Percentiles rank a stretch among this genome's conserved stretches.
phyloP scores from a whole-genome alignment of 2,888 invertebrate species.

The Polylopha cassiicola region DNA sequence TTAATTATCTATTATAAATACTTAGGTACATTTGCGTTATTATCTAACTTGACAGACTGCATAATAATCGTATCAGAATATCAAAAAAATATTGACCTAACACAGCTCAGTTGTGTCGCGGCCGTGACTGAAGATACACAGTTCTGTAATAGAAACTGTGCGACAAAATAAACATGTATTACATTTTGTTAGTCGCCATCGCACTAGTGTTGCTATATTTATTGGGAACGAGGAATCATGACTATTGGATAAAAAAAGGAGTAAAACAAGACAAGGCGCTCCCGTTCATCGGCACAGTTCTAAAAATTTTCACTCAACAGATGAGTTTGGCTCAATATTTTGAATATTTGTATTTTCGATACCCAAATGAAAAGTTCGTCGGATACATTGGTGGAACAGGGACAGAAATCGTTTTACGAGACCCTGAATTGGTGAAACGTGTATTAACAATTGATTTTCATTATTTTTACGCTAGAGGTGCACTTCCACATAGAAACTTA shows the following conservation, averaged over 20 bases:
- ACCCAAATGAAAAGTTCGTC: slow-evolving; percentile 34
- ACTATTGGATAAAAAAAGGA: slow-evolving; percentile 1
- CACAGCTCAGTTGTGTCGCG: too few relatives aligned
- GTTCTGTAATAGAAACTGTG: too few relatives aligned
- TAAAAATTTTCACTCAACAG: slow-evolving; percentile 15
- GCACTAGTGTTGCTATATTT: too few relatives aligned
- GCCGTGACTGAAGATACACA: too few relatives aligned
- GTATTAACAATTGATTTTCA: slow-evolving; percentile 34
- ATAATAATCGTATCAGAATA: too few relatives aligned
- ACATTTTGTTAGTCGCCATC: too few relatives aligned
- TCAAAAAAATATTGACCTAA: too few relatives aligned
- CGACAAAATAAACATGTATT: too few relatives aligned
- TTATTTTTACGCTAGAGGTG: slow-evolving; percentile 34
- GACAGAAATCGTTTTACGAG: slow-evolving; percentile 32
- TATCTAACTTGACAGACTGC: too few relatives aligned
- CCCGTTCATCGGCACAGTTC: slow-evolving; percentile 28
- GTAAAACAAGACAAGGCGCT: slow-evolving; percentile 21
- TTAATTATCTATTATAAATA: too few relatives aligned
- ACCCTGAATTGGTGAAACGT: slow-evolving; percentile 35
- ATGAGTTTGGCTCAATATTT: slow-evolving; percentile 28
- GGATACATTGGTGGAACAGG: slow-evolving; percentile 33
- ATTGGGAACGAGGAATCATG: too few relatives aligned
- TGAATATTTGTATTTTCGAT: slow-evolving; percentile 27
- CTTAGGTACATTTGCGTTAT: too few relatives aligned
- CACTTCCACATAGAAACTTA: slow-evolving; percentile 27